Base-by-base conservation (phyloP, 1,140 invertebrate species). In the Bradysia coprophila region DNA sequence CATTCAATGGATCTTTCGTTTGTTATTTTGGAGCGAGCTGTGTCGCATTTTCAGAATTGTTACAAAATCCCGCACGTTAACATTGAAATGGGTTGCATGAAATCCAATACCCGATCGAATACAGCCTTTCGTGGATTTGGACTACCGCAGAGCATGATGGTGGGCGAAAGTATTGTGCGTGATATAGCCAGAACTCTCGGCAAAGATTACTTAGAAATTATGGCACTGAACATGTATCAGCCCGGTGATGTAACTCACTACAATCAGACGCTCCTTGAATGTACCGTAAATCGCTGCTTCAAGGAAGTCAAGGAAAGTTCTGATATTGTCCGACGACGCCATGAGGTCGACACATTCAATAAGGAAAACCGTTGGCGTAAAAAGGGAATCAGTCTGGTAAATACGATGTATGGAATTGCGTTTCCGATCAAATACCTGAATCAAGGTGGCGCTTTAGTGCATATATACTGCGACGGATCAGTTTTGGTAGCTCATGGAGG, bases 91-190 rank as follows among this genome's bases (percentile, higher is more conserved):
- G 73, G 73, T 48, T 53, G 74, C 2, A 91, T 86, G 52, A 82
- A 73, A 60, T 92, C 88, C 0, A 90, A 92, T 67, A 56, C 90
- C 18, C 75, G 83, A 0, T 86, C 87, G 0, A 92, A 91, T 51
- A 93, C 89, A 0, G 89, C 89, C 4, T 93, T 91, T 51, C 63
- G 88, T 47, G 88, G 87, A n/a, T 92, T 91, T 55, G 87, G 88
- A 11, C 85, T 78, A 0, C 88, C 88, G 0, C 88, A 92, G 59
- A 86, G 80, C 21, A 91, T 91, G 86, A 79, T 88, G 54, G 67
- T 75, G 2, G 76, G 70, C 1, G 89, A 94, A 64, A 75, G 68
- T 46, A 77, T 88, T 34, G 69, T 89, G 19, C 65, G 76, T 37
- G 73, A 85, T 48, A 69, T 92, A 16, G 85, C 88, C 4, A 67